Evolutionary conservation across 1,140 invertebrate species (phyloP).

Genomic region (Neuroterus valhalla): DNA sequence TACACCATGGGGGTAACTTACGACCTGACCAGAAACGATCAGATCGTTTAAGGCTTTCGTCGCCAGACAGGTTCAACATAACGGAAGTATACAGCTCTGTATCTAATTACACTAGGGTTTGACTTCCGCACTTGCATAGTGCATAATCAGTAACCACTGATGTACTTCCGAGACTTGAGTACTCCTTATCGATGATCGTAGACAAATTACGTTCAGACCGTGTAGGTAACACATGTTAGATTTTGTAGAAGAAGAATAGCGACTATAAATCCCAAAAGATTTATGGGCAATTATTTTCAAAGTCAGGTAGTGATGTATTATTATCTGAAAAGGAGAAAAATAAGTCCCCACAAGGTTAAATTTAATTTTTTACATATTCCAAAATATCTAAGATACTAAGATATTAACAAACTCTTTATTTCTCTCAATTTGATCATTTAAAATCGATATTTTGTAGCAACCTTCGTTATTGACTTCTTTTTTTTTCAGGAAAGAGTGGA

Average conservation of each 20-base stretch:
- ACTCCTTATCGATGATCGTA: slow-evolving; percentile 11
- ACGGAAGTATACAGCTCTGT: slow-evolving; percentile 28
- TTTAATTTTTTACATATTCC: too few species aligned
- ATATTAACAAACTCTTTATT: too few species aligned
- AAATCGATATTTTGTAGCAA: neutral
- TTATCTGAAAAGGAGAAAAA: too few species aligned
- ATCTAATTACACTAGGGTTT: slow-evolving; percentile 4
- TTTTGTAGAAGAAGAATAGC: neutral
- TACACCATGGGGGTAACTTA: slow-evolving; percentile 20
- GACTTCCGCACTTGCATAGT: slow-evolving; percentile 17
- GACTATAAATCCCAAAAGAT: neutral
- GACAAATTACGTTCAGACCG: neutral
- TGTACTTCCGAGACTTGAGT: slow-evolving; percentile 7
- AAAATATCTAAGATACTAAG: too few species aligned
- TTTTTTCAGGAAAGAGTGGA: slow-evolving; percentile 47
- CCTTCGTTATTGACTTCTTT: slow-evolving; percentile 13
- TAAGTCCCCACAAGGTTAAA: too few species aligned
- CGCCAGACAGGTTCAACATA: slow-evolving; percentile 28
- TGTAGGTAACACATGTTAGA: neutral
- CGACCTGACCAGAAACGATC: slow-evolving; percentile 22
- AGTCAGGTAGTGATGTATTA: too few species aligned
- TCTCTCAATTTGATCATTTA: neutral
- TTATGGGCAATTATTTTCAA: too few species aligned
- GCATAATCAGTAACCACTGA: slow-evolving; percentile 12
- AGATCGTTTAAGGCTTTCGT: slow-evolving; percentile 24